Percentiles rank a stretch among this genome's conserved stretches.
Evolutionary conservation across 92 coral and sea anemone genomes (phyloP).

Genomic region (Phymanthus crucifer): DNA sequence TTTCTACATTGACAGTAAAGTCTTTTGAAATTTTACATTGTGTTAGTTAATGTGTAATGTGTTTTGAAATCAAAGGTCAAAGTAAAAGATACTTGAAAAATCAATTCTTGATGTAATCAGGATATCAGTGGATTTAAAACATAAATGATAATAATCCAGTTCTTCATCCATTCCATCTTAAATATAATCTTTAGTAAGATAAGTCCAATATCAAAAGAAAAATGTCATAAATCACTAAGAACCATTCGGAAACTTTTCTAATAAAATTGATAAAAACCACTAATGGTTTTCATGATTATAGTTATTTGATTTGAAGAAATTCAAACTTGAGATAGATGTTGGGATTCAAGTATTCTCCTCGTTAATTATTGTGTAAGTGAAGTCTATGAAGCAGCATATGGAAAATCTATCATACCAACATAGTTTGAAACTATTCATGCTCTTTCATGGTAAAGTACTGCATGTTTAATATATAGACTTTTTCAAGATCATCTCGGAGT

Average conservation of each 20-base stretch:
- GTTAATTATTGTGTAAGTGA: not conserved
- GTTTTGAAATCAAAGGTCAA: not conserved
- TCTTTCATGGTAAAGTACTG: too few relatives aligned
- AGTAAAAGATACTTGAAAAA: not conserved
- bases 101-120: not conserved
- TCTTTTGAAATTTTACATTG: not conserved
- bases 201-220: not conserved
- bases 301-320: not conserved
- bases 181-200: not conserved
- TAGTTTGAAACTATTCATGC: too few relatives aligned
- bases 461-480: too few relatives aligned
- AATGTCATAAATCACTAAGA: too few relatives aligned
- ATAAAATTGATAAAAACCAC: too few relatives aligned
- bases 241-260: too few relatives aligned
- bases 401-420: not conserved
- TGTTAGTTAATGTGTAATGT: not conserved
- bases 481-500: too few relatives aligned
- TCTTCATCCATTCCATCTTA: not conserved
- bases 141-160: not conserved
- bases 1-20: not conserved
- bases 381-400: not conserved
- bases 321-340: not conserved
- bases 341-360: not conserved
- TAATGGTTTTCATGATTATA: too few relatives aligned
- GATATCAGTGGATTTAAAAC: not conserved